phyloP scores from a whole-genome alignment of 2,888 invertebrate genomes.

The Xanthorhoe spadicearia region DNA sequence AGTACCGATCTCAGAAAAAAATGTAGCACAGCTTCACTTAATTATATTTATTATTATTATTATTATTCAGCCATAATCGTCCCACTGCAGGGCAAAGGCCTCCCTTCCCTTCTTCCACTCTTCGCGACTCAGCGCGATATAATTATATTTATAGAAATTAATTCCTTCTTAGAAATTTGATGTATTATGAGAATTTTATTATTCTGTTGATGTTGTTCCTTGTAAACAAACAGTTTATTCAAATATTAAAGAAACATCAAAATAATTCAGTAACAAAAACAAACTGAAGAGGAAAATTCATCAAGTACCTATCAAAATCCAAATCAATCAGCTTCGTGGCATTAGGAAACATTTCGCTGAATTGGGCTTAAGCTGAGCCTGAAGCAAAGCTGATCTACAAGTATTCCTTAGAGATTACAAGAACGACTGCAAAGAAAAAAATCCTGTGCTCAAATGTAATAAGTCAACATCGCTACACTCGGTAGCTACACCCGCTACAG shows the following conservation, averaged over 20 bases:
- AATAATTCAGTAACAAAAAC: neutral
- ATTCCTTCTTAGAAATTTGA: neutral
- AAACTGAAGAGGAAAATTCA: constrained; percentile 25
- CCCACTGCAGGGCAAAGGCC: no score
- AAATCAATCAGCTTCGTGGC: constrained; percentile 28
- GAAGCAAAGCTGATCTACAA: constrained; percentile 34
- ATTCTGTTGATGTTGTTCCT: no score
- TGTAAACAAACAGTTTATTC: neutral
- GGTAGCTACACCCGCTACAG: constrained; percentile 24
- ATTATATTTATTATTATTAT: neutral
- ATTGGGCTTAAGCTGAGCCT: constrained; percentile 32
- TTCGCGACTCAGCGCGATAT: no score
- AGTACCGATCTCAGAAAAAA: neutral
- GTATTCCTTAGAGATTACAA: constrained; percentile 45
- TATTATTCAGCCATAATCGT: no score
- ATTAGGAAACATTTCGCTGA: constrained; percentile 27
- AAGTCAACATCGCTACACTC: constrained; percentile 46
- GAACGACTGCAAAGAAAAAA: constrained; percentile 43
- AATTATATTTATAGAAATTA: neutral
- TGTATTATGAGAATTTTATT: neutral
- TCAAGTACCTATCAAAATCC: constrained; percentile 24
- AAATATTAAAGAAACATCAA: neutral
- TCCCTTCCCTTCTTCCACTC: no score
- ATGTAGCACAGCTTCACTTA: neutral
- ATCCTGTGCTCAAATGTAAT: constrained; percentile 49